A percentile compares a stretch with the other conserved stretches of the same genome.
Evolutionary conservation across 2,888 invertebrate species (phyloP).

Genomic region (Mythimna loreyi): DNA sequence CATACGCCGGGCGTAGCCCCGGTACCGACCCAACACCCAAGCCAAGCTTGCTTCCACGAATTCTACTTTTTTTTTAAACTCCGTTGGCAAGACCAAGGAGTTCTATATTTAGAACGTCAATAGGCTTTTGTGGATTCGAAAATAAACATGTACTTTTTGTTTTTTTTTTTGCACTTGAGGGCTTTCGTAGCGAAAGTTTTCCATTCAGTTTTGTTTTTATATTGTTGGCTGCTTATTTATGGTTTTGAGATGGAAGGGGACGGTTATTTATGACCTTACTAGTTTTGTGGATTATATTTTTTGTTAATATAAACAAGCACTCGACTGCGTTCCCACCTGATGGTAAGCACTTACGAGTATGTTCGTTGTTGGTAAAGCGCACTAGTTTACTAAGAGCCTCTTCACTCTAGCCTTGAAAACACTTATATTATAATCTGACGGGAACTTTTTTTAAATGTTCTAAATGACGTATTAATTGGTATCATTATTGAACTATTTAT

Average conservation of each 20-base stretch:
- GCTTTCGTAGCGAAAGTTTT: slow-evolving; percentile 15
- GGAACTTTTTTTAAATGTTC: background rate
- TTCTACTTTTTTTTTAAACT: slow-evolving; percentile 76
- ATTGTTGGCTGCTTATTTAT: slow-evolving; percentile 4
- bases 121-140: slow-evolving; percentile 59
- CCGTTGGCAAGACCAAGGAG: slow-evolving; percentile 77
- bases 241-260: background rate
- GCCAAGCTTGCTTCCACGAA: slow-evolving; percentile 68
- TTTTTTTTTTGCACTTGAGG: slow-evolving; percentile 40
- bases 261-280: background rate
- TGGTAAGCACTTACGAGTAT: too few relatives aligned
- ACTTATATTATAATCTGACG: too few relatives aligned
- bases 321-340: too few relatives aligned
- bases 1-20: slow-evolving; percentile 86
- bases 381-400: too few relatives aligned
- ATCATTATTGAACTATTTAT: background rate
- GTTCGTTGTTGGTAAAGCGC: too few relatives aligned
- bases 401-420: too few relatives aligned
- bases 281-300: background rate
- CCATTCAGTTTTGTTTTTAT: slow-evolving; percentile 2
- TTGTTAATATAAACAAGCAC: too few relatives aligned
- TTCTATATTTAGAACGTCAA: slow-evolving; percentile 81
- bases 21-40: slow-evolving; percentile 69
- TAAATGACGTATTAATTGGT: background rate
- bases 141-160: slow-evolving; percentile 45